Evolutionary conservation across 2,113 vertebrate genomes (phyloP).

Genomic region (Ellobius talpinus): DNA sequence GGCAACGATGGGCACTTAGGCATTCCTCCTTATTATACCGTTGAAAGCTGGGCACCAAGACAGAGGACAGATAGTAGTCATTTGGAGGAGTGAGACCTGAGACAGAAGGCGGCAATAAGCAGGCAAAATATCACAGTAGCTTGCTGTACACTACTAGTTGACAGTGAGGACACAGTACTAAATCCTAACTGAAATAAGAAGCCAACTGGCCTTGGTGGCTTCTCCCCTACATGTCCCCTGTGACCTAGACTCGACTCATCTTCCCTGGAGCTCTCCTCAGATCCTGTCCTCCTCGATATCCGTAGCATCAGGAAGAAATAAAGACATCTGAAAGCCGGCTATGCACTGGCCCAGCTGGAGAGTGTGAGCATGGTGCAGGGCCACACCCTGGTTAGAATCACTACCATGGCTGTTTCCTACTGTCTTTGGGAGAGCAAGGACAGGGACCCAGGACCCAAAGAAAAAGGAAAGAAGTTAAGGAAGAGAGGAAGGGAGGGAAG

Average conservation of each 20-base stretch:
- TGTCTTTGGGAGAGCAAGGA: background rate
- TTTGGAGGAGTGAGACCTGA: background rate
- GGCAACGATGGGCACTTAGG: background rate
- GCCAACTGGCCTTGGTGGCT: background rate
- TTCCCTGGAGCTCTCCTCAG: background rate
- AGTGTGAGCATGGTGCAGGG: background rate
- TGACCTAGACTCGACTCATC: background rate
- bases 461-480: rapidly evolving
- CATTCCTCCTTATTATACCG: background rate
- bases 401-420: background rate
- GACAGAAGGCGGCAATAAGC: background rate
- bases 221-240: background rate
- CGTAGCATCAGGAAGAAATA: background rate
- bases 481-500: background rate
- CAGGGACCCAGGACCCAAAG: background rate
- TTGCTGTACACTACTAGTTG: background rate
- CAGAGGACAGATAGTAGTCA: background rate
- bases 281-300: background rate
- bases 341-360: background rate
- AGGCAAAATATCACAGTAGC: background rate
- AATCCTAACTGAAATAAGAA: background rate
- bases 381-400: background rate
- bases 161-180: background rate
- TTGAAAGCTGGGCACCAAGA: background rate
- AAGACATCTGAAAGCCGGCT: background rate